Conservation (phyloP, 1,140 invertebrate genomes). For the Nymphalis io region DNA sequence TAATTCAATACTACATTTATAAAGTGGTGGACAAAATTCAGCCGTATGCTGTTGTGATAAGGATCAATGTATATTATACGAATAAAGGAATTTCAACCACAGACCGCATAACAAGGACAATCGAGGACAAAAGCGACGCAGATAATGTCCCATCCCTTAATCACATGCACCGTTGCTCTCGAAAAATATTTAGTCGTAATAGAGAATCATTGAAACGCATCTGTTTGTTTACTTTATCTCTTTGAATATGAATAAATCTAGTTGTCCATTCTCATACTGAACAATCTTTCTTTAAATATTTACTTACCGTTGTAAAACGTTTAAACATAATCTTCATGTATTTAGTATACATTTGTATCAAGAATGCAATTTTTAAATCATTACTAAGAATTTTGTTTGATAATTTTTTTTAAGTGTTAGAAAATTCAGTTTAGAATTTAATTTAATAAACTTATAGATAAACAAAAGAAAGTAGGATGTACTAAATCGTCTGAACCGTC, state of each 20-base stretch:
- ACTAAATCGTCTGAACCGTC: conserved; percentile 48
- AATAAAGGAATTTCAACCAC: conserved; percentile 52
- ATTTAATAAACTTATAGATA: too few species aligned
- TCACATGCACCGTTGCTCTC: conserved; percentile 77
- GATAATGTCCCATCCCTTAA: conserved; percentile 79
- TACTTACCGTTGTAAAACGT: too few species aligned
- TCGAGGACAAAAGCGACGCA: conserved; percentile 69
- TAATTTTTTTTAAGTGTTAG: too few species aligned
- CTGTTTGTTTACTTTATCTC: conserved; percentile 64
- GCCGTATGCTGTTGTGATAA: conserved; percentile 50
- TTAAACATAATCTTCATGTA: too few species aligned
- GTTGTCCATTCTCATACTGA: neutral
- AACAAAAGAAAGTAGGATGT: neutral
- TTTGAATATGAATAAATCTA: conserved; percentile 38
- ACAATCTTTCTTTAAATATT: conserved; percentile 1
- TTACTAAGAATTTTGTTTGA: too few species aligned
- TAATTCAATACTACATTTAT: conserved; percentile 71
- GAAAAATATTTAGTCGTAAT: conserved; percentile 74
- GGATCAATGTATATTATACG: conserved; percentile 42
- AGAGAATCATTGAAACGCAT: conserved; percentile 63
- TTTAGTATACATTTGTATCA: too few species aligned
- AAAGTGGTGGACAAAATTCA: conserved; percentile 34
- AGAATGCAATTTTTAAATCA: too few species aligned
- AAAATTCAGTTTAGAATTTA: too few species aligned
- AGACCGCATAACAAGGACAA: conserved; percentile 76